Evolutionary conservation across 2,797 vertebrate genomes (phyloP).

Genomic region (Scolopax rusticola): DNA sequence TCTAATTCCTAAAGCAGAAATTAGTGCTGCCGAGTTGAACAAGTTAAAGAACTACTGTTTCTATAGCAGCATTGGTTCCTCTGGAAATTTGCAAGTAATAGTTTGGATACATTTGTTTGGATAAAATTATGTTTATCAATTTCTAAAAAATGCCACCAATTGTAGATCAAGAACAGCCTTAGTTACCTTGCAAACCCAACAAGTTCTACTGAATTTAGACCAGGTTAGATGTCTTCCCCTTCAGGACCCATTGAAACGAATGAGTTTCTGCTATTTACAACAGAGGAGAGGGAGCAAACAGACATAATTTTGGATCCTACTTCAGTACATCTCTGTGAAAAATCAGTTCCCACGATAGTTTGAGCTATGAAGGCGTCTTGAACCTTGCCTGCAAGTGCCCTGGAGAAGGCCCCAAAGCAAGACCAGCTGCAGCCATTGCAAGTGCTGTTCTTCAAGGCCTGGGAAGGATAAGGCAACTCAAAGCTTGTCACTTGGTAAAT

Average conservation of each 20-base stretch:
- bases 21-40: neutral
- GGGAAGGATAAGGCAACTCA: neutral
- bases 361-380: neutral
- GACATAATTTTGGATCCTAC: neutral
- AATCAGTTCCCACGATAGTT: neutral
- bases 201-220: neutral
- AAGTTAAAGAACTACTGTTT: neutral
- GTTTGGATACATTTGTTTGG: neutral
- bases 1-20: neutral
- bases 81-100: neutral
- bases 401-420: neutral
- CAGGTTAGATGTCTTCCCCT: neutral
- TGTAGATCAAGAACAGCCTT: neutral
- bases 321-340: neutral
- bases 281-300: fast-evolving
- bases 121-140: neutral
- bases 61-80: neutral
- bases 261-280: neutral
- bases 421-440: neutral
- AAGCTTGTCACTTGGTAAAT: neutral
- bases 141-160: neutral
- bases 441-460: neutral
- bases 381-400: neutral
- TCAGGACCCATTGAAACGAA: neutral
- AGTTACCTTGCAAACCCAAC: neutral